phyloP scores from a whole-genome alignment of 2,888 invertebrate species.

The Anthrax anthrax region DNA sequence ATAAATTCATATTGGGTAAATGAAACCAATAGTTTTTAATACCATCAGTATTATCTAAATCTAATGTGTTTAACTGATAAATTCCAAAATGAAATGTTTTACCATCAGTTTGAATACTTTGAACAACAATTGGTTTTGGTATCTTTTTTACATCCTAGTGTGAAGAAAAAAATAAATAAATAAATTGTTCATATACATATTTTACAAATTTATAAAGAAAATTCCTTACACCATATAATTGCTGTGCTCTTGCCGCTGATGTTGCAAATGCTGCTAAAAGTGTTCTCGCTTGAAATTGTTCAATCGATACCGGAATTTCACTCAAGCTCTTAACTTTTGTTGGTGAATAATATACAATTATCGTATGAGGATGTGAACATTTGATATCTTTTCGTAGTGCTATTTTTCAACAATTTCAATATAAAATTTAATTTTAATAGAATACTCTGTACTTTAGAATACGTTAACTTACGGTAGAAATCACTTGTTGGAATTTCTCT shows the following conservation, averaged over 20 bases:
- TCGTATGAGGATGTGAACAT: slow-evolving; percentile 56
- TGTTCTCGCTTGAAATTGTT: slow-evolving; percentile 54
- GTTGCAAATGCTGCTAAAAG: slow-evolving; percentile 60
- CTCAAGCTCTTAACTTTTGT: slow-evolving; percentile 52
- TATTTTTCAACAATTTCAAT: slow-evolving; percentile 4
- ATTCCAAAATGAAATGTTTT: slow-evolving; percentile 64
- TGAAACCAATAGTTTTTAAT: slow-evolving; percentile 72
- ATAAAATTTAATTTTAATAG: not conserved
- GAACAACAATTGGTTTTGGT: slow-evolving; percentile 64
- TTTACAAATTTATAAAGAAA: too few species aligned
- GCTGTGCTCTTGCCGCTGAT: slow-evolving; percentile 62
- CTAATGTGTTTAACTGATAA: slow-evolving; percentile 69
- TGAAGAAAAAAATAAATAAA: not conserved
- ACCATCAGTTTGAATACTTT: slow-evolving; percentile 71
- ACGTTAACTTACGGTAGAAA: slow-evolving; percentile 52
- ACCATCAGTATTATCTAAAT: slow-evolving; percentile 43
- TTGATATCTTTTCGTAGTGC: slow-evolving; percentile 17
- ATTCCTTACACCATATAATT: slow-evolving; percentile 51
- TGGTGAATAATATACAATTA: slow-evolving; percentile 54
- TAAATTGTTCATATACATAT: too few species aligned
- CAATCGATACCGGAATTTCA: slow-evolving; percentile 48
- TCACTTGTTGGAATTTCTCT: slow-evolving; percentile 50
- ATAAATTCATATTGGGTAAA: slow-evolving; percentile 47
- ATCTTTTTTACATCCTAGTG: slow-evolving; percentile 40
- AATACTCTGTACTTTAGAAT: slow-evolving; percentile 1